These are phyloP conservation scores for Dreissena polymorpha DNA, from an alignment of 1,140 invertebrate genomes.

Conservation along the genomic window DNA sequence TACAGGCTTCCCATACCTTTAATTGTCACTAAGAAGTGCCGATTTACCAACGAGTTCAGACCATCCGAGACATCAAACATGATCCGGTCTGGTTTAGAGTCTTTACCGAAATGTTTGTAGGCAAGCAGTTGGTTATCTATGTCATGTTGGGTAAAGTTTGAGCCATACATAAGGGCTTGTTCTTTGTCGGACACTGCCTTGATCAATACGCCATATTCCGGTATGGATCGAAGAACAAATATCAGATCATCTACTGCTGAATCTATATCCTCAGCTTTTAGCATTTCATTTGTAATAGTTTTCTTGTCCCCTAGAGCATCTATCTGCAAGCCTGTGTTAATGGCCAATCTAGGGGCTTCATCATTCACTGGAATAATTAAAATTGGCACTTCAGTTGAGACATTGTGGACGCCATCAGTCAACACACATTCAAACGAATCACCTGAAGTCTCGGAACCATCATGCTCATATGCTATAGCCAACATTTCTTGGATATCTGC, in stretches of 20 bases:
- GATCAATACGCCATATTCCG: constrained; percentile 76
- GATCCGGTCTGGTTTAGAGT: constrained; percentile 77
- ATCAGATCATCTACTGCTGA: constrained; percentile 74
- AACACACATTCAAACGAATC: constrained; percentile 78
- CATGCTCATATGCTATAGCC: constrained; percentile 79
- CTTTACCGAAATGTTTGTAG: constrained; percentile 77
- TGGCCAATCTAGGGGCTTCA: constrained; percentile 77
- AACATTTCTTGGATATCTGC: constrained; percentile 75
- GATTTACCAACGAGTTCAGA: constrained; percentile 77
- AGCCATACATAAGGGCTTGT: constrained; percentile 74
- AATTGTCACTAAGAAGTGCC: constrained; percentile 78
- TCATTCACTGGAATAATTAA: constrained; percentile 79
- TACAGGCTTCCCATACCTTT: constrained; percentile 77
- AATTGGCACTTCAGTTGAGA: constrained; percentile 75
- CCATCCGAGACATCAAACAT: constrained; percentile 80
- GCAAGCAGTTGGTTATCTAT: constrained; percentile 75
- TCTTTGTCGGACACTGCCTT: constrained; percentile 51
- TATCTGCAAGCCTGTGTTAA: constrained; percentile 79
- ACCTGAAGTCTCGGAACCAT: constrained; percentile 77
- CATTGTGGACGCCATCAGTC: constrained; percentile 77
- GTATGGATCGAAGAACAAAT: constrained; percentile 75
- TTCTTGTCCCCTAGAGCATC: constrained; percentile 75
- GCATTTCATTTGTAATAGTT: constrained; percentile 74
- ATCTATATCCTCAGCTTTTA: constrained; percentile 79
- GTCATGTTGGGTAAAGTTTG: constrained; percentile 79